Conservation (phyloP, 2,797 vertebrate genomes). For the Cuculus canorus region DNA sequence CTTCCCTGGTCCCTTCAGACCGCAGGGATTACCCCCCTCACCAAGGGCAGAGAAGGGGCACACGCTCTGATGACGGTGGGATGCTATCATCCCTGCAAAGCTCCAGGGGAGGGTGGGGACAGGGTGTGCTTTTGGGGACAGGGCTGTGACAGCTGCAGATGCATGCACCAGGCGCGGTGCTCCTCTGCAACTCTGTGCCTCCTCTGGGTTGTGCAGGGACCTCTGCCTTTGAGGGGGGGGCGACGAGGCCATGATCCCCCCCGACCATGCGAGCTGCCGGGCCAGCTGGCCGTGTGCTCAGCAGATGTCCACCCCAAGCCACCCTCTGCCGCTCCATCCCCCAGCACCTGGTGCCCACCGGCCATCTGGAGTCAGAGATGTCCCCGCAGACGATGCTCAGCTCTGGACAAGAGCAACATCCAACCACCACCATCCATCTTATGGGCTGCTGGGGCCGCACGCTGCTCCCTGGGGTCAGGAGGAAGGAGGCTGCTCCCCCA, state of each 20-base stretch:
- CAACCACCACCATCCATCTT: accelerated
- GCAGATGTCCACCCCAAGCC: constrained; percentile 41
- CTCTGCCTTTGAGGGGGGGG: accelerated
- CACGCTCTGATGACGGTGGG: accelerated
- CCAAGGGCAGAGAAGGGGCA: neutral
- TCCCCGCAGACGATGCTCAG: neutral
- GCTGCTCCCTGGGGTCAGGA: accelerated
- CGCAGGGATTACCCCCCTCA: neutral
- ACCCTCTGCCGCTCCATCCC: neutral
- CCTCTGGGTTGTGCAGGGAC: neutral
- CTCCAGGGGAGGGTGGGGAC: neutral
- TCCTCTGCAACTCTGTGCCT: neutral
- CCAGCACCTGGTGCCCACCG: neutral
- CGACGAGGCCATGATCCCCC: neutral
- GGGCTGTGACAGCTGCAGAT: accelerated
- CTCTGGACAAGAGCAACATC: neutral
- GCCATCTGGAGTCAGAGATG: constrained; percentile 12
- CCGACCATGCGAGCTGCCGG: accelerated
- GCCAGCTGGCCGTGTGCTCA: neutral
- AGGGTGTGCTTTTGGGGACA: neutral
- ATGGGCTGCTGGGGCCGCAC: neutral
- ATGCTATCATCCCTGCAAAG: neutral
- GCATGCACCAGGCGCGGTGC: accelerated
- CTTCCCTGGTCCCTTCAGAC: accelerated
- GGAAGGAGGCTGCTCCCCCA: neutral